A percentile compares a stretch with the other conserved stretches of the same genome.
Evolutionary conservation across 2,113 vertebrate species (phyloP).

Genomic region (Gavia stellata): DNA sequence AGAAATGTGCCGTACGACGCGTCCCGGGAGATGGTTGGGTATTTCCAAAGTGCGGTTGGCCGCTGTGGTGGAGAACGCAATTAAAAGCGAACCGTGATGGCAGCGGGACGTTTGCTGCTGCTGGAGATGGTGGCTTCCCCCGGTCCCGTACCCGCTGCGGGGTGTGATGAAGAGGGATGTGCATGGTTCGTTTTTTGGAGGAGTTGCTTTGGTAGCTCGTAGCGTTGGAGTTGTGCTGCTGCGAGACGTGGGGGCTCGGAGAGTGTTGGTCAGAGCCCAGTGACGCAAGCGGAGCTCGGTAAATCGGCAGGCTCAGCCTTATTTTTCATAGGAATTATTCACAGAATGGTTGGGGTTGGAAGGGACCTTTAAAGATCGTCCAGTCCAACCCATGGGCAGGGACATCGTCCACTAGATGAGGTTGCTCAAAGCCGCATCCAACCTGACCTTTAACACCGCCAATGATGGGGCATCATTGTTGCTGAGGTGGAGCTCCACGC

Average conservation of each 20-base stretch:
- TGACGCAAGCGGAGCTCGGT: fast-evolving
- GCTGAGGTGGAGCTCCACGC: background rate
- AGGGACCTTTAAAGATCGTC: background rate
- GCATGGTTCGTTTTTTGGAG: fast-evolving
- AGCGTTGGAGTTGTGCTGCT: background rate
- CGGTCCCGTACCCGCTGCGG: fast-evolving
- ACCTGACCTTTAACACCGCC: fast-evolving
- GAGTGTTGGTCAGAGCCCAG: fast-evolving
- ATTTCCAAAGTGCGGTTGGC: background rate
- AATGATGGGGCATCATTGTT: fast-evolving
- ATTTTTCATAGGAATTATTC: background rate
- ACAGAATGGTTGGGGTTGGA: background rate
- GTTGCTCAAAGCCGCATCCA: fast-evolving
- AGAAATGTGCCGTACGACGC: fast-evolving
- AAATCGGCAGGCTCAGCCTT: background rate
- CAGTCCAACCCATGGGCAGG: fast-evolving
- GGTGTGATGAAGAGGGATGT: too few species aligned
- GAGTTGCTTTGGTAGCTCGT: fast-evolving
- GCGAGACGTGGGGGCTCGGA: background rate
- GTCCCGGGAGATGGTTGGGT: background rate
- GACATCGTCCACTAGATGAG: background rate
- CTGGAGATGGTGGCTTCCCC: background rate
- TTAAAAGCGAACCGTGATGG: fast-evolving
- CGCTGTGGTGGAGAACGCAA: fast-evolving
- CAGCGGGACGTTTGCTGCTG: fast-evolving